Percentiles rank a stretch among this genome's conserved stretches.
Evolutionary conservation across 2,888 invertebrate species (phyloP).

Genomic region (Acleris emargana): DNA sequence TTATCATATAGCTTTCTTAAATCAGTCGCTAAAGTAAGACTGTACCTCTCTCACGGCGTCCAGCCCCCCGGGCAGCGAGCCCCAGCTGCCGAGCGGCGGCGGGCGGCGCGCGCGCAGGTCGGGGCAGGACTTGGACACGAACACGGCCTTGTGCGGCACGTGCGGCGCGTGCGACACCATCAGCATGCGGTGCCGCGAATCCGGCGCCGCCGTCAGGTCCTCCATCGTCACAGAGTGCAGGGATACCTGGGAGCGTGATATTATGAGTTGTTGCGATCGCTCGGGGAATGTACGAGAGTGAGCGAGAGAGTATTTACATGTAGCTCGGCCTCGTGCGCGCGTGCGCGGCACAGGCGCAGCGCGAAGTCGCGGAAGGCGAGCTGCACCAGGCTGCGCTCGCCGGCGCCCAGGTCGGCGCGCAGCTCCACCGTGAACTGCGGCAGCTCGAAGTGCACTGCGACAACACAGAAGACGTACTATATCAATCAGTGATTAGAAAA

Average conservation of each 20-base stretch:
- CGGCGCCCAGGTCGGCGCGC: conserved; percentile 86
- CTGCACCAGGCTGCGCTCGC: conserved; percentile 92
- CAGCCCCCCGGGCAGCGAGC: conserved; percentile 62
- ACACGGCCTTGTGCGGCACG: conserved; percentile 76
- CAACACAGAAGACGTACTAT: neutral
- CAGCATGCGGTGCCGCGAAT: conserved; percentile 92
- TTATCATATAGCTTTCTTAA: too few species aligned
- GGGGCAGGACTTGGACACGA: conserved; percentile 92
- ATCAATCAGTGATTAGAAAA: too few species aligned
- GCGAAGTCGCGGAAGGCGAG: conserved; percentile 93
- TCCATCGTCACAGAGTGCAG: conserved; percentile 95
- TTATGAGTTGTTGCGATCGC: neutral
- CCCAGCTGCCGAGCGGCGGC: conserved; percentile 42
- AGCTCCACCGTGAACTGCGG: conserved; percentile 90
- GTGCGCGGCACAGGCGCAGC: conserved; percentile 88
- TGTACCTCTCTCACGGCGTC: conserved; percentile 53
- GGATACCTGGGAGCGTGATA: conserved; percentile 82
- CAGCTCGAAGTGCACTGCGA: conserved; percentile 87
- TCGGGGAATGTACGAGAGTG: neutral
- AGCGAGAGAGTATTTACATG: conserved; percentile 71
- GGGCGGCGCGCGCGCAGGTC: conserved; percentile 77
- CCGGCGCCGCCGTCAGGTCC: conserved; percentile 91
- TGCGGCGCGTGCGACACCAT: conserved; percentile 87
- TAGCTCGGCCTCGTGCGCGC: conserved; percentile 88
- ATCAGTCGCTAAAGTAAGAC: neutral